Conservation (phyloP, 2,113 vertebrate genomes). For the Dicaeum eximium region DNA sequence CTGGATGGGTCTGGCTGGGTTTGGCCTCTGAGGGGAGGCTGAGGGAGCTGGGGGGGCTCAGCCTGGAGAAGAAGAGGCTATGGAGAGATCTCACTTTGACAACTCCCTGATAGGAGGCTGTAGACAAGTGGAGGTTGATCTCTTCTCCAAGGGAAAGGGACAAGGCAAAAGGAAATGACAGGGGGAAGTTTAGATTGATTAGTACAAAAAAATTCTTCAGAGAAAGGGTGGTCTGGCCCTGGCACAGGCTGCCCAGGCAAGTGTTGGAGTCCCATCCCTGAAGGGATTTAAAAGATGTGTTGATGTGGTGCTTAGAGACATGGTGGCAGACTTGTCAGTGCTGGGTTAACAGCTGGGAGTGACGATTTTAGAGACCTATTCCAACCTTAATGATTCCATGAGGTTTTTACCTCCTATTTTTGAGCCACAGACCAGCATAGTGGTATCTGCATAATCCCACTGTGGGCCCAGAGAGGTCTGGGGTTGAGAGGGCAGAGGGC, state of each 20-base stretch:
- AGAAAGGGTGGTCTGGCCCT: not conserved
- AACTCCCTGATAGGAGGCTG: not conserved
- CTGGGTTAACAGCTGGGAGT: not conserved
- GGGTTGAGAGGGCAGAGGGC: not conserved
- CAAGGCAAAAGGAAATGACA: not conserved
- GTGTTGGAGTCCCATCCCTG: not conserved
- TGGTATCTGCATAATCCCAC: not conserved
- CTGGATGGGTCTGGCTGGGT: not conserved
- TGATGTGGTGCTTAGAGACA: not conserved
- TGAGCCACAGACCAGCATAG: not conserved
- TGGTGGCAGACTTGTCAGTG: not conserved
- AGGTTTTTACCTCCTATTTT: not conserved
- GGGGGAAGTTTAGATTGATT: not conserved
- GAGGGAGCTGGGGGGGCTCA: not conserved
- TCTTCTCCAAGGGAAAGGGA: not conserved
- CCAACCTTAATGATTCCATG: not conserved
- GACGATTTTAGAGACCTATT: not conserved
- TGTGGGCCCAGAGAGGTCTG: not conserved
- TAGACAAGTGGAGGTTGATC: too few relatives aligned
- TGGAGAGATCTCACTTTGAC: not conserved
- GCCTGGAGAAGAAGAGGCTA: not conserved
- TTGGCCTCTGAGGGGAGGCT: not conserved
- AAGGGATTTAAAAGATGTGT: not conserved
- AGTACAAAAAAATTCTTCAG: not conserved
- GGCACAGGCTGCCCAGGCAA: not conserved